phyloP scores from a whole-genome alignment of 1,140 invertebrate species.

The Drosophila suzukii region DNA sequence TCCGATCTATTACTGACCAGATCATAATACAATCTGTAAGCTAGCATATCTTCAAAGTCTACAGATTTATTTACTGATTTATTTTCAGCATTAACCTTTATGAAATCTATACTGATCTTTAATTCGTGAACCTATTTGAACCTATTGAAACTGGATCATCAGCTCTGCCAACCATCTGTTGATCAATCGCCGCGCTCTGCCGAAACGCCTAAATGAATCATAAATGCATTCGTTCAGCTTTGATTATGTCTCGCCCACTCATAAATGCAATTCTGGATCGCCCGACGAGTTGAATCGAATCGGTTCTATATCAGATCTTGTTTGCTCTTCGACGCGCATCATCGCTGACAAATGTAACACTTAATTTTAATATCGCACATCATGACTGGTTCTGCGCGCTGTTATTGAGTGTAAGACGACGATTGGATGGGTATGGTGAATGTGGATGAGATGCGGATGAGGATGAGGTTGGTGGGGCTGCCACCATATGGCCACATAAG shows the following conservation, averaged over 20 bases:
- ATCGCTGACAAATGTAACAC: constrained; percentile 62
- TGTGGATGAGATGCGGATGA: constrained; percentile 13
- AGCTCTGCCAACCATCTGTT: constrained; percentile 15
- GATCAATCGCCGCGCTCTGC: constrained; percentile 21
- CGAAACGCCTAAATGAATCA: constrained; percentile 14
- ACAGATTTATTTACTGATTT: too few relatives aligned
- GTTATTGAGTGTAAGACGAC: constrained; percentile 63
- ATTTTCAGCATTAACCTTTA: too few relatives aligned
- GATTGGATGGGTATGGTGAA: constrained; percentile 3
- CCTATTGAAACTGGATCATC: not conserved
- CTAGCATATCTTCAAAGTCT: too few relatives aligned
- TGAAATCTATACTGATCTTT: not conserved
- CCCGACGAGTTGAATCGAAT: not conserved
- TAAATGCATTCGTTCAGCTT: constrained; percentile 17
- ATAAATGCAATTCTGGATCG: constrained; percentile 1
- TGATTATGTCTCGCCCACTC: constrained; percentile 17
- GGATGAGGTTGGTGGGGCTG: constrained; percentile 34
- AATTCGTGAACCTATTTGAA: not conserved
- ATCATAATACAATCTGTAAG: too few relatives aligned
- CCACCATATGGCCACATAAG: constrained; percentile 66
- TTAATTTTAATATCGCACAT: constrained; percentile 68
- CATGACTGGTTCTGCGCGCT: constrained; percentile 46
- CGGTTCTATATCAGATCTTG: constrained; percentile 52
- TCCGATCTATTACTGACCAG: too few relatives aligned
- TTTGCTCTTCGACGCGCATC: constrained; percentile 62